Conservation (phyloP, 2,797 vertebrate species). For the Clarias pachynema region DNA sequence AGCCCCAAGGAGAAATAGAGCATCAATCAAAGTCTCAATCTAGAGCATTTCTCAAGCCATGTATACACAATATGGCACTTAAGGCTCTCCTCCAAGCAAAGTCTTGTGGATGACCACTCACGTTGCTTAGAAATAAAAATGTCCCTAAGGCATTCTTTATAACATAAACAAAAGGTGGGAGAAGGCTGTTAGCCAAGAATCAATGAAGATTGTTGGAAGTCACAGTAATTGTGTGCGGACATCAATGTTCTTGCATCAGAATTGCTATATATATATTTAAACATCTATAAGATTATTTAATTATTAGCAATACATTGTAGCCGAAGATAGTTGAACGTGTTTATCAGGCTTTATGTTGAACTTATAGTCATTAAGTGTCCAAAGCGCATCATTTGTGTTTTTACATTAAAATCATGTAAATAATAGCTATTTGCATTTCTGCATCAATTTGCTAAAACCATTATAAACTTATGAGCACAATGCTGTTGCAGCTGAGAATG, state of each 20-base stretch:
- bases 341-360: background rate
- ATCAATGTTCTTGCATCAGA: background rate
- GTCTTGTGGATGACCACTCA: background rate
- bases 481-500: background rate
- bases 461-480: conserved; percentile 15
- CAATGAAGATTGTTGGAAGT: background rate
- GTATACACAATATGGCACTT: background rate
- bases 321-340: background rate
- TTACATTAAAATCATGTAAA: conserved; percentile 18
- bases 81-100: background rate
- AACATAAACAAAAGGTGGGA: background rate
- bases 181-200: background rate
- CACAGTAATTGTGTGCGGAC: no score
- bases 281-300: background rate
- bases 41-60: background rate
- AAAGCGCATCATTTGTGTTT: conserved; percentile 13
- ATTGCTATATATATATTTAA: background rate
- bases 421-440: conserved; percentile 19
- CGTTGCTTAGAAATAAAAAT: background rate
- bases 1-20: background rate
- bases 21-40: background rate
- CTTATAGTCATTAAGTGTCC: background rate
- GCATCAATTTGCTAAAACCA: conserved; percentile 7
- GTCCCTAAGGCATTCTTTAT: background rate
- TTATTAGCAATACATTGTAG: background rate